Conservation (phyloP, 1,140 invertebrate genomes). For the Megalonaias nervosa region DNA sequence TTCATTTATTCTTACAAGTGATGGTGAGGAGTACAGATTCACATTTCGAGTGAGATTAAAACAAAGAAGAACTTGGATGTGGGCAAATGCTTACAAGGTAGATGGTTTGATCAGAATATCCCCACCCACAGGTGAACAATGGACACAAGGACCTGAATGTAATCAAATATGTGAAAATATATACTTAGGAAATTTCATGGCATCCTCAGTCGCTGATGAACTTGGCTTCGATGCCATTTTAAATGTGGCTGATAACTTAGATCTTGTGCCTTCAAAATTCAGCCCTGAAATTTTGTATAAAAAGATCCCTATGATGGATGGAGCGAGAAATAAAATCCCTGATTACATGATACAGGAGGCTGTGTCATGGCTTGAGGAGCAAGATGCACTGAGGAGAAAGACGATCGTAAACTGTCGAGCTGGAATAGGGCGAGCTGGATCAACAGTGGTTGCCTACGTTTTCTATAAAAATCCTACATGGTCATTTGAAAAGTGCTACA, state of each 20-base stretch:
- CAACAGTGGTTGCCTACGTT: slow-evolving; percentile 39
- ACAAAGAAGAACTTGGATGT: slow-evolving; percentile 14
- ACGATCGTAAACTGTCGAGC: slow-evolving; percentile 40
- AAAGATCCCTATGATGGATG: slow-evolving; percentile 33
- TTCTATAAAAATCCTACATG: slow-evolving; percentile 31
- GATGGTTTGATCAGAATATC: slow-evolving; percentile 25
- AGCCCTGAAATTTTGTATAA: slow-evolving; percentile 29
- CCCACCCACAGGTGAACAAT: slow-evolving; percentile 24
- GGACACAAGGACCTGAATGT: slow-evolving; percentile 31
- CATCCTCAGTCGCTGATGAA: slow-evolving; percentile 35
- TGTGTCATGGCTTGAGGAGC: slow-evolving; percentile 35
- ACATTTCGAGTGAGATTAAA: slow-evolving; percentile 20
- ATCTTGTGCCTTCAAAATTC: slow-evolving; percentile 27
- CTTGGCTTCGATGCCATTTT: slow-evolving; percentile 40
- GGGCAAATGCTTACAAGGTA: slow-evolving; percentile 14
- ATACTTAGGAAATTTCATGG: slow-evolving; percentile 47
- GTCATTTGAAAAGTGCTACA: slow-evolving; percentile 35
- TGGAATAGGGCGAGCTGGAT: slow-evolving; percentile 43
- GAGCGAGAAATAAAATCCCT: slow-evolving; percentile 15
- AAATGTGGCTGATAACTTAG: slow-evolving; percentile 39
- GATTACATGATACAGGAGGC: slow-evolving; percentile 20
- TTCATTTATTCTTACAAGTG: slow-evolving; percentile 34
- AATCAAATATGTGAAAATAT: slow-evolving; percentile 7
- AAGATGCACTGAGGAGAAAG: slow-evolving; percentile 17
- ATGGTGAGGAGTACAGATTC: slow-evolving; percentile 24